Percentiles rank a stretch among this genome's conserved stretches.
Conservation (phyloP, 2,888 invertebrate genomes). For the Pseudolycoriella hygida region DNA sequence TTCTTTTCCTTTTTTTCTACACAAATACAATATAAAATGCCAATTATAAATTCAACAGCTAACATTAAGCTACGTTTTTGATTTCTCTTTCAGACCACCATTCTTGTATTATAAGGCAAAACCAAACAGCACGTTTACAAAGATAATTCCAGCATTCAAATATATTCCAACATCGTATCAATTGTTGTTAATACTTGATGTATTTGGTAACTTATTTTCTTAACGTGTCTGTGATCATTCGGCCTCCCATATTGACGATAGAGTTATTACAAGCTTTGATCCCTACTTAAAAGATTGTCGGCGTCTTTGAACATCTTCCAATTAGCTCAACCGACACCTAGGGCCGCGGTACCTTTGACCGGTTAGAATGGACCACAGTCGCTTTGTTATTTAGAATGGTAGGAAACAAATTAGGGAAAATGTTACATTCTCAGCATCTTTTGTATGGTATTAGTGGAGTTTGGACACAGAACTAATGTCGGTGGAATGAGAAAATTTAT, state of each 20-base stretch:
- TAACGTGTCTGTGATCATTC: constrained; percentile 2
- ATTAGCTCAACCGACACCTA: constrained; percentile 31
- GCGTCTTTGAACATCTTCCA: constrained; percentile 29
- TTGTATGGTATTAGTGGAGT: not conserved
- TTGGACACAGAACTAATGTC: constrained; percentile 1
- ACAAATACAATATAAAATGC: not conserved
- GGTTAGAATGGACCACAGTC: constrained; percentile 12
- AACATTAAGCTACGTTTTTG: not conserved
- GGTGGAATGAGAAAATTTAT: constrained; percentile 1
- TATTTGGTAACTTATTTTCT: too few species aligned
- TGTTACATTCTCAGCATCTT: not conserved
- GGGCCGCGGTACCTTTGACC: constrained; percentile 14
- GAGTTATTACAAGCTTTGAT: constrained; percentile 26
- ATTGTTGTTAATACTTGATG: too few species aligned
- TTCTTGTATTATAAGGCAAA: too few species aligned
- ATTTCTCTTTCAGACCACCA: too few species aligned
- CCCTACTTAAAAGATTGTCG: constrained; percentile 25
- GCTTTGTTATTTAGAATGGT: not conserved
- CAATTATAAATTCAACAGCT: not conserved
- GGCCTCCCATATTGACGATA: constrained; percentile 29
- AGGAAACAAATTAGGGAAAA: not conserved
- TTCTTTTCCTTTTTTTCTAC: not conserved
- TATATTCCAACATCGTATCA: too few species aligned
- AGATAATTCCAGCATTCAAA: not conserved
- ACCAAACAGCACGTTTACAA: not conserved